These are phyloP conservation scores for Whitmania pigra DNA, from an alignment of 1,140 invertebrate genomes.

Conservation along the genomic window DNA sequence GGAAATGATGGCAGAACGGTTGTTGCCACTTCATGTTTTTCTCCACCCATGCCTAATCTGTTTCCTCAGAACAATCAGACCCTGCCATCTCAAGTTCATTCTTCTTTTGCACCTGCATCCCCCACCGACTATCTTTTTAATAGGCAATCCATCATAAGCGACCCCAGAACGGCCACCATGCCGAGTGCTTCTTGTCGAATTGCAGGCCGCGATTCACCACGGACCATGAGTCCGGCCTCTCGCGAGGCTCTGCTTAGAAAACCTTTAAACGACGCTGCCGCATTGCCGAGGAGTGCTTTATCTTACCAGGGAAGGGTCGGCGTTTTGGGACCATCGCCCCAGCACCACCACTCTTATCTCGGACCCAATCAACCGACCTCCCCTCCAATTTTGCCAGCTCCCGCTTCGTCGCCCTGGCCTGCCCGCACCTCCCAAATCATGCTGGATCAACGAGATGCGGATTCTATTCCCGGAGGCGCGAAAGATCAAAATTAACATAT, in stretches of 20 bases:
- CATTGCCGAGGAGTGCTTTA: neutral
- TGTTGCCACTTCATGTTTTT: no score
- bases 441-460: no score
- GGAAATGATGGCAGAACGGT: no score
- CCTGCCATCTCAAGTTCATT: neutral
- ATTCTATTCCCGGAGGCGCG: no score
- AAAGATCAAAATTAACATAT: no score
- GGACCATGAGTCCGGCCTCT: no score
- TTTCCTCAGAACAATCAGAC: neutral
- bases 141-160: neutral
- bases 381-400: neutral
- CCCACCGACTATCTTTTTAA: conserved; percentile 5
- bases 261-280: neutral
- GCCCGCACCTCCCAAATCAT: neutral
- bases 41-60: no score
- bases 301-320: neutral
- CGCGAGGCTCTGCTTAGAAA: no score
- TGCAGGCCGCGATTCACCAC: no score
- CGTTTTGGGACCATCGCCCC: no score
- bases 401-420: neutral
- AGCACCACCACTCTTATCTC: no score
- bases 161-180: neutral
- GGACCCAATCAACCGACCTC: neutral
- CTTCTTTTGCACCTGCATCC: conserved; percentile 7
- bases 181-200: no score